phyloP scores from a whole-genome alignment of 2,113 vertebrate species.

The Dicentrarchus labrax region DNA sequence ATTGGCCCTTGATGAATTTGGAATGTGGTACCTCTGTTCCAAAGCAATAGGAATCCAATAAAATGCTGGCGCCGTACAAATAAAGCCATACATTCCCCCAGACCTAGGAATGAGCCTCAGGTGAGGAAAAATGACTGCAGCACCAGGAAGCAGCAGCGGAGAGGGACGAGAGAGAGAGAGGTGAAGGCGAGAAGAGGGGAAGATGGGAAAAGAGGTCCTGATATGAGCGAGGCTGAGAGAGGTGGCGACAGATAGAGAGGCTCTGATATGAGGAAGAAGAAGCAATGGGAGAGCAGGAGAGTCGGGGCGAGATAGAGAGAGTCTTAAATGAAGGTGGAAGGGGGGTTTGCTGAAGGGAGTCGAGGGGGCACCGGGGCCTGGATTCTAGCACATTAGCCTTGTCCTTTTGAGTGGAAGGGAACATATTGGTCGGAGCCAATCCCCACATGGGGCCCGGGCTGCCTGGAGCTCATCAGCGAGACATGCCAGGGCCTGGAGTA shows the following conservation, averaged over 20 bases:
- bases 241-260: constrained; percentile 70
- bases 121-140: constrained; percentile 83
- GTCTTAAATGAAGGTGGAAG: constrained; percentile 78
- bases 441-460: constrained; percentile 72
- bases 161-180: constrained; percentile 65
- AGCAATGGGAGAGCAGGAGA: constrained; percentile 67
- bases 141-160: constrained; percentile 73
- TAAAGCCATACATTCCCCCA: constrained; percentile 84
- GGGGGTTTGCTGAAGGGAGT: constrained; percentile 61
- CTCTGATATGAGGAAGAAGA: constrained; percentile 75
- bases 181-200: constrained; percentile 54
- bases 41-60: constrained; percentile 86
- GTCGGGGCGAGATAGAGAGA: constrained; percentile 70
- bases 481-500: constrained; percentile 81
- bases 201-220: constrained; percentile 67
- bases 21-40: constrained; percentile 80
- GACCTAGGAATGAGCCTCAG: constrained; percentile 75
- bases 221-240: constrained; percentile 69
- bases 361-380: constrained; percentile 35
- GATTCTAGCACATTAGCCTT: constrained; percentile 78
- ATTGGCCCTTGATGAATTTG: constrained; percentile 86
- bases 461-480: constrained; percentile 82
- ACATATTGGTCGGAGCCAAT: constrained; percentile 81
- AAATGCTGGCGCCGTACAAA: constrained; percentile 79
- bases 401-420: constrained; percentile 81